phyloP scores from a whole-genome alignment of 2,797 vertebrate species.

The Luscinia megarhynchos region DNA sequence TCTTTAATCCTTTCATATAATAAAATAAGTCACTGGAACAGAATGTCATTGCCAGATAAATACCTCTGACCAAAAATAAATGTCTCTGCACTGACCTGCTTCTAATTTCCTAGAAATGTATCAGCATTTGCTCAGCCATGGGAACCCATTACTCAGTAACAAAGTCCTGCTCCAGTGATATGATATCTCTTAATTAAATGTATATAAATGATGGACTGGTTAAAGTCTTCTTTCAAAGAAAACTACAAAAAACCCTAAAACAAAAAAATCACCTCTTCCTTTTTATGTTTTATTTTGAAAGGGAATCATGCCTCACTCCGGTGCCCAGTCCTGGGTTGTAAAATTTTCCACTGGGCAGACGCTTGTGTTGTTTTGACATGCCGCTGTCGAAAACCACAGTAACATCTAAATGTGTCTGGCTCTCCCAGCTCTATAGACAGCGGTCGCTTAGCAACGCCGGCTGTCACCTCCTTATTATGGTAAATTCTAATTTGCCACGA shows the following conservation, averaged over 20 bases:
- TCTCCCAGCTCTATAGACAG: conserved; percentile 74
- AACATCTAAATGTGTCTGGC: conserved; percentile 78
- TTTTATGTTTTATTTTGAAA: conserved; percentile 68
- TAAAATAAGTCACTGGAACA: conserved; percentile 74
- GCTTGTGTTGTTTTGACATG: conserved; percentile 74
- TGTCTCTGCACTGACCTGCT: conserved; percentile 56
- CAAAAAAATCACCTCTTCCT: not conserved
- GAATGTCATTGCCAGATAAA: conserved; percentile 71
- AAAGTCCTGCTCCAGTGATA: conserved; percentile 61
- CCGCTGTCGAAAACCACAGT: conserved; percentile 75
- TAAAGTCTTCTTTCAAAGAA: conserved; percentile 46
- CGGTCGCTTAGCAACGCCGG: conserved; percentile 77
- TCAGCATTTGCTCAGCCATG: conserved; percentile 70
- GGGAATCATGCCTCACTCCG: conserved; percentile 29
- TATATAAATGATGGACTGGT: conserved; percentile 64
- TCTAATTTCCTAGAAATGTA: conserved; percentile 69
- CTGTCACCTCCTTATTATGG: conserved; percentile 76
- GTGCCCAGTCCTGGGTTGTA: conserved; percentile 67
- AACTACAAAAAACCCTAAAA: not conserved
- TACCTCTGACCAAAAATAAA: conserved; percentile 71
- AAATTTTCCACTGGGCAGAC: conserved; percentile 75
- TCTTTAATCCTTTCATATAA: conserved; percentile 73
- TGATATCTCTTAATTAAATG: conserved; percentile 75
- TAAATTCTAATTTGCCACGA: conserved; percentile 78
- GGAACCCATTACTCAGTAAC: conserved; percentile 61